phyloP scores from a whole-genome alignment of 2,888 invertebrate genomes.

The Cheiracanthium punctorium region DNA sequence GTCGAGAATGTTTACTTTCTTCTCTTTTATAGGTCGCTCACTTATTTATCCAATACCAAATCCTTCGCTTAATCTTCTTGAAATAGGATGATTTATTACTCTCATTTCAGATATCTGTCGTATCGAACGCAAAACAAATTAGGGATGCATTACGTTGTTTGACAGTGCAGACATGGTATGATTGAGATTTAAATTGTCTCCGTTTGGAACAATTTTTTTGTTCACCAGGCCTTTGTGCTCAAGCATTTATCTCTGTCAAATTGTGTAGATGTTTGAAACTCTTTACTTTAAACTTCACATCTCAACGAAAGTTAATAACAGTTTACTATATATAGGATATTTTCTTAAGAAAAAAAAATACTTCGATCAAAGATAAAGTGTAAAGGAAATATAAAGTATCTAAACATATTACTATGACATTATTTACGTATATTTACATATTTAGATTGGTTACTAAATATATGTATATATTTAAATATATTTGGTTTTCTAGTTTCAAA shows the following conservation, averaged over 20 bases:
- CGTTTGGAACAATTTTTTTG: background rate
- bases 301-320: too few species aligned
- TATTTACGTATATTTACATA: too few species aligned
- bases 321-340: too few species aligned
- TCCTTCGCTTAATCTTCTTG: background rate
- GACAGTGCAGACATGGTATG: background rate
- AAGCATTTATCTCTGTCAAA: background rate
- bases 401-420: too few species aligned
- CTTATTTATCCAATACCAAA: slow-evolving; percentile 7
- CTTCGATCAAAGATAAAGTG: too few species aligned
- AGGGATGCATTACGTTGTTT: background rate
- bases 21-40: background rate
- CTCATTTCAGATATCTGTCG: background rate
- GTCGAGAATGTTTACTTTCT: too few species aligned
- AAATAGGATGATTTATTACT: slow-evolving; percentile 21
- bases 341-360: too few species aligned
- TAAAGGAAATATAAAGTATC: too few species aligned
- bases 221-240: background rate
- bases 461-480: too few species aligned
- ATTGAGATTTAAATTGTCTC: background rate
- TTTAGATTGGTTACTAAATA: too few species aligned
- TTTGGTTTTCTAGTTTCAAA: too few species aligned
- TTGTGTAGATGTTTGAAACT: background rate
- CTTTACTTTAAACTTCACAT: background rate
- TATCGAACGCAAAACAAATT: slow-evolving; percentile 5